Base-by-base conservation (phyloP, 2,797 vertebrate genomes). In the Callimico goeldii region DNA sequence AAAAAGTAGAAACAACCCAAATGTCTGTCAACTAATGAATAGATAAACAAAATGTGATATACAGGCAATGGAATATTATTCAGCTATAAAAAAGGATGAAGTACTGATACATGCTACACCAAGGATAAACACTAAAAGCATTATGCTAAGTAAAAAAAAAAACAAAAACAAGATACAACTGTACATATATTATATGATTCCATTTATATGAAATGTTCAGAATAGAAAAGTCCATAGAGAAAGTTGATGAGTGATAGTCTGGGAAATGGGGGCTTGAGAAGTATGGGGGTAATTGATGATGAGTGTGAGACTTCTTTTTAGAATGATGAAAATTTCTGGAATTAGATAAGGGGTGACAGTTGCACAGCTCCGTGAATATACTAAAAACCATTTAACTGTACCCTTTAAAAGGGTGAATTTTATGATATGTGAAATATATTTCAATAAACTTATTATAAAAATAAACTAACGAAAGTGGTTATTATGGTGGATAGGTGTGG, bases 141-240 rank as follows among this genome's bases (percentile, higher is more conserved):
- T 50, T 88, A 50, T 87, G 41, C 57, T 93, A 81, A 87, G 36
- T 90, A 20, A 95, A 93, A 88, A n/a, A 87, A 48, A 50, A 93
- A n/a, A 87, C 14, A 50, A 93, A 93, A 28, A 33, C 43, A 72
- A 67, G 58, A 75, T n/a, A 50, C 19, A 88, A 64, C 73, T 64
- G 14, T 33, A 13, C 33, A 83, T 67, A 73, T 77, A 46, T 86
- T 61, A 41, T 64, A 48, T 91, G 46, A 84, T 5, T 96, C 36
- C 30, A 79, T 83, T 64, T 24, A 48, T 52, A 48, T 67, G 13
- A 57, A 77, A 87, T 91, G 20, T 55, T 57, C 39, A 91, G 30
- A 92, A 52, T 24, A 88, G 39, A 82, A 20, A 92, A 41, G 20
- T 73, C 15, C 85, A 20, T 50, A 43, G 61, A 81, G 33, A 55